Evolutionary conservation across 1,140 invertebrate genomes (phyloP).

Genomic region (Eueides isabella): DNA sequence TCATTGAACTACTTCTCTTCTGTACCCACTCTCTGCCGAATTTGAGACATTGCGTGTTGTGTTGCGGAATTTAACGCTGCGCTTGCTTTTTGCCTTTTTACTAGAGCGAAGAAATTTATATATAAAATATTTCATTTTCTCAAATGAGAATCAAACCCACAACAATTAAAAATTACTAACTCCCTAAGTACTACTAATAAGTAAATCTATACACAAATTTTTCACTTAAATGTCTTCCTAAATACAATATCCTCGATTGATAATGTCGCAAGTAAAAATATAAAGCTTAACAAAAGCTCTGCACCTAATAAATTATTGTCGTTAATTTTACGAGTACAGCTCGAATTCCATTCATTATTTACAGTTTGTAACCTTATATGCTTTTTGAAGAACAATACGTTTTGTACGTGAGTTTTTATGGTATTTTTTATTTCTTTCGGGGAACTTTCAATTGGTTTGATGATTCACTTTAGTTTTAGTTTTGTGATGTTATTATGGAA

Average conservation of each 20-base stretch:
- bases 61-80: no score
- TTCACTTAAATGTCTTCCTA: neutral
- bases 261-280: constrained; percentile 6
- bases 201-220: neutral
- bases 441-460: neutral
- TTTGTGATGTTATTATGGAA: neutral
- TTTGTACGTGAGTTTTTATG: constrained; percentile 38
- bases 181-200: no score
- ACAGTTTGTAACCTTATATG: constrained; percentile 48
- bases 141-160: no score
- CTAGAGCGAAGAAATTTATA: no score
- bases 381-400: constrained; percentile 43
- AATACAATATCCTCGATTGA: neutral
- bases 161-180: no score
- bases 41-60: no score
- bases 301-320: constrained; percentile 42
- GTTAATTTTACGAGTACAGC: constrained; percentile 38
- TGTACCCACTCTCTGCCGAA: no score
- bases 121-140: no score
- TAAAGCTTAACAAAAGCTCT: constrained; percentile 24
- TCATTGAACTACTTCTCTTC: no score
- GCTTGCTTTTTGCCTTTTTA: no score
- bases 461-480: neutral
- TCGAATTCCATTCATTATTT: constrained; percentile 48
- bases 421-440: constrained; percentile 17